Percentiles rank a stretch among this genome's conserved stretches.
phyloP scores from a whole-genome alignment of 1,140 invertebrate species.

The Hirudo medicinalis region DNA sequence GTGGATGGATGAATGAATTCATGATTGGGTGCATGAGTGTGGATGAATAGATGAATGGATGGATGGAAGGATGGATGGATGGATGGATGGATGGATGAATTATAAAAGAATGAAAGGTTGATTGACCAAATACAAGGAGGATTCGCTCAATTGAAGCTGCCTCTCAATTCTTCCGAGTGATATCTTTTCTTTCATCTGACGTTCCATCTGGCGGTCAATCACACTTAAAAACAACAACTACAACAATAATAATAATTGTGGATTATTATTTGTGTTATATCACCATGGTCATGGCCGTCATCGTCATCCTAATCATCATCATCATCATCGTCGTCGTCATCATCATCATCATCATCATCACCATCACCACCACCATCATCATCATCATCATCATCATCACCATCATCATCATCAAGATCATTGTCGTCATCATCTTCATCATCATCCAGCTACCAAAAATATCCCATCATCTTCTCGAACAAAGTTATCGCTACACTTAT shows the following conservation, averaged over 20 bases:
- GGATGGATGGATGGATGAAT: slow-evolving; percentile 12
- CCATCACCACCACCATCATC: too few relatives aligned
- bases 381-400: too few relatives aligned
- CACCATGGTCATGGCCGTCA: too few relatives aligned
- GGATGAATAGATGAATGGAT: slow-evolving; percentile 10
- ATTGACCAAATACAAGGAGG: too few relatives aligned
- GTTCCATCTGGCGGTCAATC: too few relatives aligned
- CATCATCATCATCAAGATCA: neutral
- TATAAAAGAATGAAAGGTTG: neutral
- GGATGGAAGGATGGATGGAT: slow-evolving; percentile 11
- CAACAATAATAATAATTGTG: neutral
- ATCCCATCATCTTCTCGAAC: neutral
- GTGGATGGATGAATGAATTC: neutral
- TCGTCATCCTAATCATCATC: neutral
- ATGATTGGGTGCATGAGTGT: slow-evolving; percentile 1
- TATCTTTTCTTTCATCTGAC: too few relatives aligned
- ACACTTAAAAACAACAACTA: neutral
- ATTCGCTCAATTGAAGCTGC: too few relatives aligned
- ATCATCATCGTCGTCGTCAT: slow-evolving; percentile 8
- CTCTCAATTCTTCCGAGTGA: too few relatives aligned
- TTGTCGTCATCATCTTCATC: neutral
- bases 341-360: neutral
- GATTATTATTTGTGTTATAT: too few relatives aligned
- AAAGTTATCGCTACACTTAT: neutral
- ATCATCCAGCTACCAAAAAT: neutral